Evolutionary conservation across 2,797 vertebrate genomes (phyloP).

Genomic region (Prunella strophiata): DNA sequence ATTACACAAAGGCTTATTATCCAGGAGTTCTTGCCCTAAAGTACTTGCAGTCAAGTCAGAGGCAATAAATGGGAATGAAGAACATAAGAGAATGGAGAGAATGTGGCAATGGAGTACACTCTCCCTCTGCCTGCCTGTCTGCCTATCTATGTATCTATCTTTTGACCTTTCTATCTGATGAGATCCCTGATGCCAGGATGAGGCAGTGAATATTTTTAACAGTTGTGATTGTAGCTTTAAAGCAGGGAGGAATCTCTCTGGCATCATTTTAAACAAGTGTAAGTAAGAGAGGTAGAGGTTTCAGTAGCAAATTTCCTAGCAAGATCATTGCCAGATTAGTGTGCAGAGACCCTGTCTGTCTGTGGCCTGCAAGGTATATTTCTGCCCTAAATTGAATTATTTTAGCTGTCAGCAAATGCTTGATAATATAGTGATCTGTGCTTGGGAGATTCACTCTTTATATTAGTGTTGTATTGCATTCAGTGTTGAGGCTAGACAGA

Average conservation of each 20-base stretch:
- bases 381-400: slow-evolving; percentile 36
- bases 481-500: slow-evolving; percentile 20
- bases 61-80: not conserved
- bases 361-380: slow-evolving; percentile 9
- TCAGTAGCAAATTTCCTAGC: not conserved
- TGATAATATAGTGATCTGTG: slow-evolving; percentile 50
- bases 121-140: not conserved
- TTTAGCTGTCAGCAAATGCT: slow-evolving; percentile 42
- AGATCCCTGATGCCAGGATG: not conserved
- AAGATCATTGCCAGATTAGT: not conserved
- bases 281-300: not conserved
- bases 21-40: slow-evolving; percentile 1
- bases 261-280: not conserved
- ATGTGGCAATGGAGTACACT: not conserved
- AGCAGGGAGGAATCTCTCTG: not conserved
- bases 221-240: not conserved
- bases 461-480: slow-evolving; percentile 28
- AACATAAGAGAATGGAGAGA: not conserved
- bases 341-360: not conserved
- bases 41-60: not conserved
- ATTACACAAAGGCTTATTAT: slow-evolving; percentile 29
- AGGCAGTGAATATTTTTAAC: not conserved
- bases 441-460: slow-evolving; percentile 18
- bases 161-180: not conserved
- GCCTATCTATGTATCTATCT: not conserved